phyloP scores from a whole-genome alignment of 2,113 vertebrate species.

The Recurvirostra avosetta region DNA sequence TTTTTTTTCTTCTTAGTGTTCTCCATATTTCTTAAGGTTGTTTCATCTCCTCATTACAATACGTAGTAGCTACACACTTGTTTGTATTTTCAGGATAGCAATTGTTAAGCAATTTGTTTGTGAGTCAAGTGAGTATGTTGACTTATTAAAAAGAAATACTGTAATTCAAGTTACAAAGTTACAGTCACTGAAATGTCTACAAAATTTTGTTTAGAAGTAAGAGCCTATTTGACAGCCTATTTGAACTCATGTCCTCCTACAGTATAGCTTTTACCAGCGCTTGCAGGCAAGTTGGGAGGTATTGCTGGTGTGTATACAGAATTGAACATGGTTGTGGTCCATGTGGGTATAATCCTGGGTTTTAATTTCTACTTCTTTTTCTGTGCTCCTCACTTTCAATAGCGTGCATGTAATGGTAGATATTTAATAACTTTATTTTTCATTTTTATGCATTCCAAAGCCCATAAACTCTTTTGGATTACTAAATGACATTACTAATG shows the following conservation, averaged over 20 bases:
- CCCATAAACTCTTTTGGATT: not conserved
- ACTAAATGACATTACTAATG: not conserved
- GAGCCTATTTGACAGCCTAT: not conserved
- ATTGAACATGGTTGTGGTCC: not conserved
- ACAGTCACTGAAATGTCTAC: not conserved
- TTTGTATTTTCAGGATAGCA: not conserved
- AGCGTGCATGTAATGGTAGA: not conserved
- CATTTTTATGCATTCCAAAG: not conserved
- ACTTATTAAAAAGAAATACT: not conserved
- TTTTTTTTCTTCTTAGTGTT: not conserved
- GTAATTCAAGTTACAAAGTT: not conserved
- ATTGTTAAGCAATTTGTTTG: not conserved
- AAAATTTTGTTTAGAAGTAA: not conserved
- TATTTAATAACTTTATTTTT: not conserved
- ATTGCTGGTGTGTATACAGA: not conserved
- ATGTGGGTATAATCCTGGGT: not conserved
- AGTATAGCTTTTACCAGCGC: not conserved
- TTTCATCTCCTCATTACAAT: not conserved
- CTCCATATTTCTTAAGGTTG: not conserved
- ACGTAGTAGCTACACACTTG: not conserved
- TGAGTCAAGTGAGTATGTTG: not conserved
- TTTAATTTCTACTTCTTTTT: not conserved
- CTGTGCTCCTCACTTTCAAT: not conserved
- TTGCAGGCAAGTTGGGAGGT: not conserved
- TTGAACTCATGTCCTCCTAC: not conserved